Base-by-base conservation (phyloP, 2,797 vertebrate species). In the Fistularia commersonii region DNA sequence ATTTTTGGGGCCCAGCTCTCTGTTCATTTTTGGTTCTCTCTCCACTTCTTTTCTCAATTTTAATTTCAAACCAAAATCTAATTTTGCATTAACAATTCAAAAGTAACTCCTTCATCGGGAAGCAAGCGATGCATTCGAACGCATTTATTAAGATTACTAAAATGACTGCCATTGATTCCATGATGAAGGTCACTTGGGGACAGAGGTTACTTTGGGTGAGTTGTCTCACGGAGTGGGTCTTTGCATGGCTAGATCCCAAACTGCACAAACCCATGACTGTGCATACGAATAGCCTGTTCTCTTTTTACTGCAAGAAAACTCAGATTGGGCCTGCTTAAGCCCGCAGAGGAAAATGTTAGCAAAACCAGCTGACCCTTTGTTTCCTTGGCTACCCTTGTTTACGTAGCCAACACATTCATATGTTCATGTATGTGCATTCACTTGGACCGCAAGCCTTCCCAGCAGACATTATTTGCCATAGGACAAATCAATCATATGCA, bases 301-400 rank as follows among this genome's bases (percentile, higher is more conserved):
- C 46, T 51, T 49, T 45, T 48, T 72, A 34, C 39, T 36, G 45
- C 54, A 38, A 72, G 38, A 51, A 54, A 63, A 57, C 48, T 3
- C 45, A 55, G 46, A 32, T 52, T 56, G 37, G 36, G 47, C 41
- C 14, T 54, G 62, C 57, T 61, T 14, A 43, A 32, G 51, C 51
- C n/a, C 36, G 54, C 48, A 8, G 8, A 35, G 54, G 58, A 50
- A 66, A 66, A 83, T 70, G 74, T 76, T 66, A 80, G 63, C 66
- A 33, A 64, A 65, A 66, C 69, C 64, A 76, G 23, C 67, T 64
- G 76, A 78, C 74, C 77, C 62, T 31, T 23, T 1, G 67, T 80
- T 76, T 80, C 77, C 77, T 38, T 31, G 48, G 66, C 52, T 39
- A 81, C 80, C 39, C 6, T 23, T 71, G 74, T 83, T 84, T 75